Evolutionary conservation across 2,888 invertebrate genomes (phyloP), one percentile per base, ranked within the genome.

Genomic region (Clistopyga incitator): DNA sequence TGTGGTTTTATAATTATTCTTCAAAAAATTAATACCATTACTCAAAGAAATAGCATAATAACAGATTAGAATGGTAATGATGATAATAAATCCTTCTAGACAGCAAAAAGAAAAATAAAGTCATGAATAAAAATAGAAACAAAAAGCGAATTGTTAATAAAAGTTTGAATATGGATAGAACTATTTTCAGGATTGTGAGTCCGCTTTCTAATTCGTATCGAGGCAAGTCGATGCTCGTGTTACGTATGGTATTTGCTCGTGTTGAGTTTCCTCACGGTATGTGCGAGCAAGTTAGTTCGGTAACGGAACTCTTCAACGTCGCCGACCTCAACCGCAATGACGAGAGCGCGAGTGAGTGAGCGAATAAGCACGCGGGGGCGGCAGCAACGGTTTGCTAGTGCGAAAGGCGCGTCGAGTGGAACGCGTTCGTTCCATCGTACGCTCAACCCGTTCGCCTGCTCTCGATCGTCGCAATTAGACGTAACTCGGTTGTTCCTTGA

Each of bases 291-390:
- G 47, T 34, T 54, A 64, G 84, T 56, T 42, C 68, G 74, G 74
- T 79, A 84, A 84, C 84, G 81, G 77, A 84, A 84, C 84, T 78
- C 77, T 74, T 81, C 80, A 74, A 78, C 70, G 81, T 80, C 59
- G 54, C 10, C 79, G 84, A 67, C 80, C 77, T 84, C 84, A 84
- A 84, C 80, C 84, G 84, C 84, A 78, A 84, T 84, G 80, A 84
- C 80, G 84, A 84, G 80, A 80, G 67, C 34, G 84, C 74, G 79
- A 79, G 67, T 29, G 56, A 56, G 56, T 56, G 56, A 56, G 61
- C 29, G 29, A 61, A 52, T 10, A 29, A 74, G 42, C 61, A 65
- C 74, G 71, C 84, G 77, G 77, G 84, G 81, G 84, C 81, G 77
- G 52, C 47, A 71, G 29, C 50, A 79, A 56, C 45, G 47, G 38